Evolutionary conservation across 2,888 invertebrate genomes (phyloP), one percentile per base, ranked within the genome.

Genomic region (Coelopa pilipes): DNA sequence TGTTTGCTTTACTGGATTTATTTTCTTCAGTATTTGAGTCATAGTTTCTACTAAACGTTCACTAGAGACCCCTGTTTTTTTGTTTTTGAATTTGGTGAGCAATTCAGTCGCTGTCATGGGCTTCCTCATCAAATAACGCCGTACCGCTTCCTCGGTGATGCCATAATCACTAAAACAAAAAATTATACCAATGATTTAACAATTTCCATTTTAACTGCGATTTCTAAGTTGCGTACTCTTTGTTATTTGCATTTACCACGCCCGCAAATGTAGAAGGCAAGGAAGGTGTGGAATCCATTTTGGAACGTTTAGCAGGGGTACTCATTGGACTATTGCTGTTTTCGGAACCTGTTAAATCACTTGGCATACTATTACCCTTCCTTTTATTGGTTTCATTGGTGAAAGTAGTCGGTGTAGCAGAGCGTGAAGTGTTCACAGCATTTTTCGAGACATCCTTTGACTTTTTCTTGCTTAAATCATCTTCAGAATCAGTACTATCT

Each of bases 81-180:
- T 97, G 55, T 95, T 95, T 86, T 96, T 97, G 89, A 98, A 97
- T 89, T 98, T 98, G 78, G 96, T 96, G 60, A 98, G 88, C 49
- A 98, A 89, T 84, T 99, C 98, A 0, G 96, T 98, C 0, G 98
- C 96, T 0, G 99, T 99, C 94, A 99, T 97, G 0, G 99, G 99
- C 84, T 99, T 99, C 12, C 99, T 92, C 87, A 95, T 94, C 49
- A 99, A 89, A 88, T 99, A 99, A 17, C 98, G 92, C 2, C 98
- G 90, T 9, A 99, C 97, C 0, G 96, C 95, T 82, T 98, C 98
- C 85, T 98, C 98, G 0, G 96, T 96, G 53, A 97, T 96, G 69
- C 96, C 96, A 84, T 94, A 94, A 81, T 95, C 95, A 84, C 94
- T 94, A 84, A 57, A 89, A 89, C 76, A 76, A 70, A 60, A 73